Base-by-base conservation (phyloP, 1,140 invertebrate genomes). In the Steinernema khuongi region DNA sequence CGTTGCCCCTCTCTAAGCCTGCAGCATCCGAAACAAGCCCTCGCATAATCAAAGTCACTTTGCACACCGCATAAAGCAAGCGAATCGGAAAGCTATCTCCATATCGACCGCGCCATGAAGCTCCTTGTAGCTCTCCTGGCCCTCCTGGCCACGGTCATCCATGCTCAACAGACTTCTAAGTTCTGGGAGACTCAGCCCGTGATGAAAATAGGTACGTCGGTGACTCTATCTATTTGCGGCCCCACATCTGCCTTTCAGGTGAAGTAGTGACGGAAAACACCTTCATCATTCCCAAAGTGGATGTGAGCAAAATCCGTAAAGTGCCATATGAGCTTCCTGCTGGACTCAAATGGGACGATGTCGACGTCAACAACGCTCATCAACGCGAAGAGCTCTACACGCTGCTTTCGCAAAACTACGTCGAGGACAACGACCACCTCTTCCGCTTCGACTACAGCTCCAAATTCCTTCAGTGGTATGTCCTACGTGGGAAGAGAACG, bases 171-270 rank as follows among this genome's bases (percentile, higher is more conserved):
- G 71, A 89, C 91, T 73, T 96, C 93, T 87, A 90, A 94, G 85
- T 99, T 99, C 88, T 99, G 97, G 97, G 94, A 92, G 75, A 99
- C 97, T 32, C 97, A 99, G 85, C 97, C 97, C 18, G 96, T 99
- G 74, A 94, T 96, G 70, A 94, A 94, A 90, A 90, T 98, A 88
- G 91, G 94, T 92, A 90, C 90, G 79, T 74, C 44, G 26, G 22
- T 32, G 19, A 70, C 17, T 67, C 14, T 18, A 19, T 18, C 74
- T 66, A 75, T 33, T n/a, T 22, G 29, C 72, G 31, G 30, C 67
- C 71, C 17, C 18, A 32, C 50, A 67, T 71, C 72, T 71, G 83
- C 73, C 70, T 44, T 79, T 83, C 85, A 89, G 92, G 91, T 87
- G 92, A 94, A 85, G 89, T 90, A 81, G 90, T 92, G 71, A 73